A percentile compares a stretch with the other conserved stretches of the same genome.
phyloP scores from a whole-genome alignment of 2,113 vertebrate genomes.

The Aspiorhynchus laticeps region DNA sequence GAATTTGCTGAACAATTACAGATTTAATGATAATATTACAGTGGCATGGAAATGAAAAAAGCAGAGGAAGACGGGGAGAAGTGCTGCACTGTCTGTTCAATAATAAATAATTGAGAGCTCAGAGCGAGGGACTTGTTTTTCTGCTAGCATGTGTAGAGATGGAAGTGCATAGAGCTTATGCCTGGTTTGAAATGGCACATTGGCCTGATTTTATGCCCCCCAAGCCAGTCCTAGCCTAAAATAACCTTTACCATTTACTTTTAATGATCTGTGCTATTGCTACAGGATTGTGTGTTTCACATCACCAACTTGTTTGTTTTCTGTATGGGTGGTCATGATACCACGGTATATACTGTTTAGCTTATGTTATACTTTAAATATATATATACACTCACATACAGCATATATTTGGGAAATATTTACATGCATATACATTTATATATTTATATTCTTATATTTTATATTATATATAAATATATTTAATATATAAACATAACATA shows the following conservation, averaged over 20 bases:
- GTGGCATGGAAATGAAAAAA: conserved; percentile 31
- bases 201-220: conserved; percentile 50
- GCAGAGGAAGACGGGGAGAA: conserved; percentile 22
- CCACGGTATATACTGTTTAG: too few species aligned
- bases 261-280: conserved; percentile 24
- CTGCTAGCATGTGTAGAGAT: conserved; percentile 33
- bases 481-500: too few species aligned
- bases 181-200: conserved; percentile 35
- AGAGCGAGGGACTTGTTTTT: conserved; percentile 56
- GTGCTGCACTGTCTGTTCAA: conserved; percentile 54
- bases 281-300: conserved; percentile 20
- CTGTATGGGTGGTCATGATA: conserved; percentile 7
- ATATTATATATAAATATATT: neutral
- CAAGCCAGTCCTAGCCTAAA: conserved; percentile 3
- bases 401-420: too few species aligned
- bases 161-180: conserved; percentile 26
- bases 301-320: conserved; percentile 26
- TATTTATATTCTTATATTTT: too few species aligned
- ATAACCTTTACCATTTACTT: conserved; percentile 31
- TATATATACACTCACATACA: too few species aligned
- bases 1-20: conserved; percentile 17
- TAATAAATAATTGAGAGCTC: conserved; percentile 60
- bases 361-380: neutral
- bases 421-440: too few species aligned
- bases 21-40: conserved; percentile 31